Conservation (phyloP, 2,797 vertebrate genomes). For the Zonotrichia albicollis region DNA sequence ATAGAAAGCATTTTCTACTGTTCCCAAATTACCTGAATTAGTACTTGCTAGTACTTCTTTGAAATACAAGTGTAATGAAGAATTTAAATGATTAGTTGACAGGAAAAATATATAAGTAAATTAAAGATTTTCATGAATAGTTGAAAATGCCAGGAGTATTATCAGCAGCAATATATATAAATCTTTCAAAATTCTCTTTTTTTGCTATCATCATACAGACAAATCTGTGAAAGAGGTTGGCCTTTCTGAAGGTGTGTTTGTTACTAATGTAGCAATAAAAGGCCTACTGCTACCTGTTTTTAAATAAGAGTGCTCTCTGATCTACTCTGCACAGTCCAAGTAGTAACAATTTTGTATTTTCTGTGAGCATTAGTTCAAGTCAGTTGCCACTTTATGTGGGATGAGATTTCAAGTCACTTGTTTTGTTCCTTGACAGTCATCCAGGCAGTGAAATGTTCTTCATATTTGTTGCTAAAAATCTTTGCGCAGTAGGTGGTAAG, state of each 20-base stretch:
- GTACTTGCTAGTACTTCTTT: not conserved
- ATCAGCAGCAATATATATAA: not conserved
- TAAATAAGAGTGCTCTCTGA: not conserved
- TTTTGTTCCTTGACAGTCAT: not conserved
- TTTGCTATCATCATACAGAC: not conserved
- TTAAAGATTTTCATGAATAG: not conserved
- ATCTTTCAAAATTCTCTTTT: not conserved
- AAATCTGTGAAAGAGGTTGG: not conserved
- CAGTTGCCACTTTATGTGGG: not conserved
- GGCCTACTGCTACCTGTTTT: not conserved
- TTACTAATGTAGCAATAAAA: not conserved
- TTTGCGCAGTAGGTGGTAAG: slow-evolving; percentile 33
- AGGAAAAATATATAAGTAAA: not conserved
- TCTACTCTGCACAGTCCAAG: not conserved
- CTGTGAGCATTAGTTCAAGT: not conserved
- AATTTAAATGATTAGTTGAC: not conserved
- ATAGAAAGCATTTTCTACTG: not conserved
- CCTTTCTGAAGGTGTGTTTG: not conserved
- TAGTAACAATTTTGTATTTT: not conserved
- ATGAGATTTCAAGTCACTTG: not conserved
- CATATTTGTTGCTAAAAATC: slow-evolving; percentile 40
- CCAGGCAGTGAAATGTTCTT: slow-evolving; percentile 28
- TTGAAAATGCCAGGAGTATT: not conserved
- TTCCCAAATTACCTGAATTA: not conserved
- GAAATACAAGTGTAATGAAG: not conserved